Base-by-base conservation (phyloP, 2,113 vertebrate genomes). In the Falco punctatus region DNA sequence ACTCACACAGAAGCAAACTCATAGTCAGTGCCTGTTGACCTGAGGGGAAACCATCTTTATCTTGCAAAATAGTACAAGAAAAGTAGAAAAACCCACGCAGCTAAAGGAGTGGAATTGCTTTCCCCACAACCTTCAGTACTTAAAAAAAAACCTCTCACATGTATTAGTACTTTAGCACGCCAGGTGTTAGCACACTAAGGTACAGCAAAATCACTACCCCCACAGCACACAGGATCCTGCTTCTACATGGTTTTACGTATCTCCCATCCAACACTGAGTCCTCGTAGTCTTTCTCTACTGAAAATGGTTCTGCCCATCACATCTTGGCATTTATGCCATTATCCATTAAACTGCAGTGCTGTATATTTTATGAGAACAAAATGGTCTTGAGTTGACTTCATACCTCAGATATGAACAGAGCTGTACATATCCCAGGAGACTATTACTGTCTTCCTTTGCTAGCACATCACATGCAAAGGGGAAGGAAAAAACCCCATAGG, bases 351-450 rank as follows among this genome's bases (percentile, higher is more conserved):
- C 82, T 61, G 92, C 94, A 84, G 59, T 93, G 65, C 86, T 94
- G 87, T 94, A 95, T 94, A 95, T 96, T 97, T 97, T 96, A 95
- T 96, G 95, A 96, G 93, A 93, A 96, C 95, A 96, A 95, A 97
- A 94, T 91, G 95, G 93, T 96, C 94, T 89, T 90, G 89, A 91
- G 86, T 87, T 97, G 94, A 97, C 92, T 94, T 95, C 91, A 46
- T 95, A 95, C 66, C 82, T 96, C 84, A 90, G 95, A 91, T 35
- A 77, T 40, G 93, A 95, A 64, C 92, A 91, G 93, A 96, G 89
- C 89, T 49, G 87, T 85, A 96, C 87, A 90, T 42, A 83, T 93
- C 94, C 93, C 90, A 0, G 44, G 94, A 88, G 97, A 90, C 94
- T 90, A 70, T 90, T 88, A 94, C 79, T 74, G 80, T 88, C 91